Evolutionary conservation across 1,140 invertebrate species (phyloP).

Genomic region (Drosophila subobscura): DNA sequence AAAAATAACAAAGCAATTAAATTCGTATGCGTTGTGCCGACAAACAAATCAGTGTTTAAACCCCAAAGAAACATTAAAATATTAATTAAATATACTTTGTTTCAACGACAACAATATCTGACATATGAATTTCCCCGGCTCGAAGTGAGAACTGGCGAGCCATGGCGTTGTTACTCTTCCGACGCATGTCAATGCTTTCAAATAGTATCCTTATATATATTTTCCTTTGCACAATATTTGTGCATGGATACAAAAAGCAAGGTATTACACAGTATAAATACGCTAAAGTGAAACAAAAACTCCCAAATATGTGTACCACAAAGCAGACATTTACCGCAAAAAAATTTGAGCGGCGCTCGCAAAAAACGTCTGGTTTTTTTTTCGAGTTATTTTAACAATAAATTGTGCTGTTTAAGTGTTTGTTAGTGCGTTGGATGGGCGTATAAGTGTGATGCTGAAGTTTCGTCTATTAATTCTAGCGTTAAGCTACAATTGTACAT

Average conservation of each 20-base stretch:
- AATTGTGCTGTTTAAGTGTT: too few species aligned
- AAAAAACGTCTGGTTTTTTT: too few species aligned
- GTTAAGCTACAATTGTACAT: background rate
- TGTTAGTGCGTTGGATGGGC: too few species aligned
- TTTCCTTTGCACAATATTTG: conserved; percentile 39
- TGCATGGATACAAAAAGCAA: conserved; percentile 32
- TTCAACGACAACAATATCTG: conserved; percentile 33
- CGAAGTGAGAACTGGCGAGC: conserved; percentile 48
- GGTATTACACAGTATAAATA: conserved; percentile 10
- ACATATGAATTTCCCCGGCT: conserved; percentile 48
- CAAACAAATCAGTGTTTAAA: conserved; percentile 28
- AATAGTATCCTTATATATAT: conserved; percentile 34
- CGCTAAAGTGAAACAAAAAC: too few species aligned
- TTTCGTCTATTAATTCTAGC: too few species aligned
- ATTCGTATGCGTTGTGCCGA: conserved; percentile 32
- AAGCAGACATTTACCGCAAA: too few species aligned
- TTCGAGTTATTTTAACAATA: too few species aligned
- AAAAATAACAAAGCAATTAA: conserved; percentile 43
- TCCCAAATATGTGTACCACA: too few species aligned
- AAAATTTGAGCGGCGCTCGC: too few species aligned
- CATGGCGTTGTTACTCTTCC: conserved; percentile 39
- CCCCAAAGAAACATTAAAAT: conserved; percentile 2
- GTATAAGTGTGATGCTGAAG: too few species aligned
- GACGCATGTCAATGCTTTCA: conserved; percentile 48
- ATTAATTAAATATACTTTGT: background rate